These are phyloP conservation scores for Podotricha telesiphe DNA, from an alignment of 2,888 invertebrate species.

Conservation along the genomic window DNA sequence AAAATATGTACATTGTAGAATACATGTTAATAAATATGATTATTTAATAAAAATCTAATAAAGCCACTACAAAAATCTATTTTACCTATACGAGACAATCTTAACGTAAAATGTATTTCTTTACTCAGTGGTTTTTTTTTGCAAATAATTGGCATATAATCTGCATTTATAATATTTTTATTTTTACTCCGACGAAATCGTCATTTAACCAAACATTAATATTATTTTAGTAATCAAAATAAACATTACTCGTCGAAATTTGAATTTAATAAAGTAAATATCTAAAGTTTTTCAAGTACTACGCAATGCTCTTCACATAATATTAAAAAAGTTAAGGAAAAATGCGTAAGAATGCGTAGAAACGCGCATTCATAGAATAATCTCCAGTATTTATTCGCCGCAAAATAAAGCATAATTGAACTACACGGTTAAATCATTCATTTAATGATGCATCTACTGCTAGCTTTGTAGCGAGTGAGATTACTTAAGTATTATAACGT, in stretches of 20 bases:
- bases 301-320: background rate
- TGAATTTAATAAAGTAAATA: no score
- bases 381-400: background rate
- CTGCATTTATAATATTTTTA: no score
- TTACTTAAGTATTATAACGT: constrained; percentile 51
- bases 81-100: no score
- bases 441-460: constrained; percentile 28
- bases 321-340: background rate
- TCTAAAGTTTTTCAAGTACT: no score
- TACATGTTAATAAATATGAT: background rate
- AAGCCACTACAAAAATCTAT: no score
- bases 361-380: background rate
- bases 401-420: constrained; percentile 14
- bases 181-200: background rate
- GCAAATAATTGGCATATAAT: no score
- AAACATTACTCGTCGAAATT: no score
- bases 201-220: background rate
- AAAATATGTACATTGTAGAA: no score
- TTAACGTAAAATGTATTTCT: no score
- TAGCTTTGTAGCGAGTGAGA: constrained; percentile 21
- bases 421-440: background rate
- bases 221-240: no score
- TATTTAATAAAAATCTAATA: no score
- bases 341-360: background rate
- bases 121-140: no score